Percentiles rank a stretch among this genome's conserved stretches.
Evolutionary conservation across 2,888 invertebrate species (phyloP).

Genomic region (Arge pagana): DNA sequence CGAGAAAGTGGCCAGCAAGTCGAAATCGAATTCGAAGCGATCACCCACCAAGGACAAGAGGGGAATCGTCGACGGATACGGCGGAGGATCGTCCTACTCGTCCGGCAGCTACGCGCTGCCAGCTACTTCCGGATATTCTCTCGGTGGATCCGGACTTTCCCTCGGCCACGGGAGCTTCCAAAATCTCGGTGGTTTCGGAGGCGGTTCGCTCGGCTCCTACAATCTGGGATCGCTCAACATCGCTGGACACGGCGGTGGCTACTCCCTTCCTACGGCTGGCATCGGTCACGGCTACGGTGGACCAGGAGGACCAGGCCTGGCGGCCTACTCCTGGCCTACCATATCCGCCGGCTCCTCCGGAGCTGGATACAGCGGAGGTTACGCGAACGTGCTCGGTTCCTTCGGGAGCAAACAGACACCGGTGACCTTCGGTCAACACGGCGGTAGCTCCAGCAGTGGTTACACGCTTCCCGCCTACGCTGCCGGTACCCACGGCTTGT

Average conservation of each 20-base stretch:
- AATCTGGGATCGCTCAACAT: constrained; percentile 21
- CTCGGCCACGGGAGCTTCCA: constrained; percentile 30
- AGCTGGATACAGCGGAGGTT: constrained; percentile 24
- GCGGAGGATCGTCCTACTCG: constrained; percentile 32
- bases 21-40: constrained; percentile 1
- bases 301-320: constrained; percentile 28
- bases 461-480: constrained; percentile 39
- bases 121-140: constrained; percentile 15
- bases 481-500: constrained; percentile 41
- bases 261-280: constrained; percentile 28
- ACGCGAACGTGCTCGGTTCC: constrained; percentile 33
- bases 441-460: constrained; percentile 26
- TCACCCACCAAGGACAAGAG: constrained; percentile 46
- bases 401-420: constrained; percentile 39
- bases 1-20: constrained; percentile 4
- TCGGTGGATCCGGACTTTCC: constrained; percentile 24
- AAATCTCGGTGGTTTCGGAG: constrained; percentile 30
- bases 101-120: constrained; percentile 23
- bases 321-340: constrained; percentile 34
- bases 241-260: constrained; percentile 22
- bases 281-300: constrained; percentile 35
- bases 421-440: constrained; percentile 46
- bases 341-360: constrained; percentile 25
- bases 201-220: constrained; percentile 24
- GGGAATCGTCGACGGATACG: constrained; percentile 43